Conservation (phyloP, 2,797 vertebrate species). For the Enteromius thamalakanensis region DNA sequence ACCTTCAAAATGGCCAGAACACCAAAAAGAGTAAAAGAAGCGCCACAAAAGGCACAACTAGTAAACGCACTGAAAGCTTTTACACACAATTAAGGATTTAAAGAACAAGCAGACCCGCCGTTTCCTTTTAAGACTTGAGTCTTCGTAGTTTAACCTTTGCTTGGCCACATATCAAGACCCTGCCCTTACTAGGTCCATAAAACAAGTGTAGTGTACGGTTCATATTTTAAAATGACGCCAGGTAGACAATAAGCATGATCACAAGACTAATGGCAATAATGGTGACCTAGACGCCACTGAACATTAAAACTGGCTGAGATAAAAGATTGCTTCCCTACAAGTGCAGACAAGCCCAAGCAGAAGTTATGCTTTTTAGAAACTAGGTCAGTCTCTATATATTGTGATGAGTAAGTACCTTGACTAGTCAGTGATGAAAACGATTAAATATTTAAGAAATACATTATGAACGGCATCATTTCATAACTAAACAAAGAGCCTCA, state of each 20-base stretch:
- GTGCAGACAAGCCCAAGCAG: conserved; percentile 45
- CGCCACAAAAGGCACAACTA: background rate
- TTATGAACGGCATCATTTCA: background rate
- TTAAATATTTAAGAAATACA: background rate
- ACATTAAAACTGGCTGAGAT: conserved; percentile 10
- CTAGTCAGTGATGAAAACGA: background rate
- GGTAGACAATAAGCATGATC: background rate
- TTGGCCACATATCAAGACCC: background rate
- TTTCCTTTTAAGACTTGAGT: background rate
- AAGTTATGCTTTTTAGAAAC: conserved; percentile 19
- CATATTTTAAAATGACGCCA: background rate
- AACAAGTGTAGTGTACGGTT: background rate
- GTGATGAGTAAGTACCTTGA: background rate
- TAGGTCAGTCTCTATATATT: background rate
- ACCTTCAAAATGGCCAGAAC: conserved; percentile 25
- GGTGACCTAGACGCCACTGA: background rate
- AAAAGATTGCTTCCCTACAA: conserved; percentile 42
- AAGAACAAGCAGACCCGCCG: background rate
- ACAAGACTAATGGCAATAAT: background rate
- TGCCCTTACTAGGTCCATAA: background rate
- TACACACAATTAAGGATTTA: background rate
- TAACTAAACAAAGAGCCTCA: background rate
- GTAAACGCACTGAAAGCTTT: background rate
- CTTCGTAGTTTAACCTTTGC: background rate
- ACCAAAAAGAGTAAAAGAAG: conserved; percentile 11